A percentile compares a stretch with the other conserved stretches of the same genome.
Evolutionary conservation across 1,140 invertebrate species (phyloP).

Genomic region (Caenorhabditis tropicalis): DNA sequence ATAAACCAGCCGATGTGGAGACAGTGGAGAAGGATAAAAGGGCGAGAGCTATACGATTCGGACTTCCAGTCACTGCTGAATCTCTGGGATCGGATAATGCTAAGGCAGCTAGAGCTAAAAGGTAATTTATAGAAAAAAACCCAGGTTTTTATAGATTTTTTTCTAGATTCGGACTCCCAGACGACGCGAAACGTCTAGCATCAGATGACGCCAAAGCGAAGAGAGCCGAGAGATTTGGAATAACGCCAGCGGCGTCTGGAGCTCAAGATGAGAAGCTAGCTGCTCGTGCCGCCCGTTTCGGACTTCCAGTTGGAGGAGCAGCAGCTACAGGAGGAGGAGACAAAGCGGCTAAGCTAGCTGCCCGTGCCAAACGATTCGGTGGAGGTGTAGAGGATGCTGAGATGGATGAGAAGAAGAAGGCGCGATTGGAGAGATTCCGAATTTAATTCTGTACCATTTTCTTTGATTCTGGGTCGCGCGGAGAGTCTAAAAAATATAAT

Average conservation of each 20-base stretch:
- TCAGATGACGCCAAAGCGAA: background rate
- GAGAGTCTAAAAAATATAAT: too few relatives aligned
- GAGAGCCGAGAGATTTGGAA: background rate
- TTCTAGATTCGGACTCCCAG: background rate
- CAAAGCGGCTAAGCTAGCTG: background rate
- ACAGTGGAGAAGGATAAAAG: background rate
- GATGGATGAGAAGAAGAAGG: conserved; percentile 41
- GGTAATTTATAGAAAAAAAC: background rate
- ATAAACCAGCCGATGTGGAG: background rate
- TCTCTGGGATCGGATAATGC: background rate
- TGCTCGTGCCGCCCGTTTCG: conserved; percentile 34
- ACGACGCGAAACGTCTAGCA: background rate
- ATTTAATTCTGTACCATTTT: background rate
- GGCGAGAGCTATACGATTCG: background rate
- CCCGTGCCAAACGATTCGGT: background rate
- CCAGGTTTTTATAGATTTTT: background rate
- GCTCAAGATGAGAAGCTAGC: background rate
- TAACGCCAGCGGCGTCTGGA: background rate
- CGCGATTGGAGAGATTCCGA: background rate
- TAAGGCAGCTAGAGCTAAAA: background rate
- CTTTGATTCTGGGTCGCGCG: too few relatives aligned
- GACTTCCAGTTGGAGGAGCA: background rate
- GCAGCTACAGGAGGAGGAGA: background rate
- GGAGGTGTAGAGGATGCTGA: background rate
- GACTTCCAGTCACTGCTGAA: background rate